Conservation (phyloP, 1,140 invertebrate species). For the Ctenoplectra terminalis region DNA sequence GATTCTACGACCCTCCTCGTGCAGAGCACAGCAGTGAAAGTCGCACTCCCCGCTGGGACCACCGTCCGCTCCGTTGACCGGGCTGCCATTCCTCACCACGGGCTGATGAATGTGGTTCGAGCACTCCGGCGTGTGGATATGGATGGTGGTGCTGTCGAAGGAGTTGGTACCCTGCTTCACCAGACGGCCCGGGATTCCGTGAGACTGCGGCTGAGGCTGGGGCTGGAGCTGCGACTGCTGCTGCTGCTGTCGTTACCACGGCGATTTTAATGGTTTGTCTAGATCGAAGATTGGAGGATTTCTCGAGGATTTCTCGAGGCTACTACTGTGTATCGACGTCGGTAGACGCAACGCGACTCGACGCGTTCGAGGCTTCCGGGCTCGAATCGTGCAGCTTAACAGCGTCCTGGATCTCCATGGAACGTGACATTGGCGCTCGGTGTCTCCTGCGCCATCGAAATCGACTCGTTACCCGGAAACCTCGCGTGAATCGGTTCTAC, state of each 20-base stretch:
- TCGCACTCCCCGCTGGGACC: constrained; percentile 90
- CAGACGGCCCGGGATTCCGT: constrained; percentile 82
- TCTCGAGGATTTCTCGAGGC: too few relatives aligned
- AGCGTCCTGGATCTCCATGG: constrained; percentile 9
- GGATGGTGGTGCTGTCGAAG: constrained; percentile 89
- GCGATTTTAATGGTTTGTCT: constrained; percentile 77
- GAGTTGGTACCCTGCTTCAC: constrained; percentile 87
- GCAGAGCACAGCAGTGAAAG: constrained; percentile 96
- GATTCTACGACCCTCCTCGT: constrained; percentile 95
- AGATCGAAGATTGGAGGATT: constrained; percentile 81
- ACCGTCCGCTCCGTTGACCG: constrained; percentile 84
- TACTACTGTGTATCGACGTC: constrained; percentile 16
- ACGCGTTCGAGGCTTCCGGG: constrained; percentile 33
- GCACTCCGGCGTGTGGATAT: constrained; percentile 93
- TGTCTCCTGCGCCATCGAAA: constrained; percentile 25
- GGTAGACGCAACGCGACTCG: not conserved
- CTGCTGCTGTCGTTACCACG: constrained; percentile 55
- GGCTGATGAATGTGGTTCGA: constrained; percentile 89
- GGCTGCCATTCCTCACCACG: constrained; percentile 84
- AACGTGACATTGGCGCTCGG: constrained; percentile 18
- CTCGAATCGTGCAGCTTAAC: not conserved
- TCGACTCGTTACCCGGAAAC: constrained; percentile 39
- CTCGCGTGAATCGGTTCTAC: constrained; percentile 23
- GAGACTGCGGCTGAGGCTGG: constrained; percentile 70
- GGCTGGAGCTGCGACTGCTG: constrained; percentile 64